Evolutionary conservation across 2,113 vertebrate species (phyloP), one percentile per base, ranked within the genome.

Genomic region (Morone chrysops): DNA sequence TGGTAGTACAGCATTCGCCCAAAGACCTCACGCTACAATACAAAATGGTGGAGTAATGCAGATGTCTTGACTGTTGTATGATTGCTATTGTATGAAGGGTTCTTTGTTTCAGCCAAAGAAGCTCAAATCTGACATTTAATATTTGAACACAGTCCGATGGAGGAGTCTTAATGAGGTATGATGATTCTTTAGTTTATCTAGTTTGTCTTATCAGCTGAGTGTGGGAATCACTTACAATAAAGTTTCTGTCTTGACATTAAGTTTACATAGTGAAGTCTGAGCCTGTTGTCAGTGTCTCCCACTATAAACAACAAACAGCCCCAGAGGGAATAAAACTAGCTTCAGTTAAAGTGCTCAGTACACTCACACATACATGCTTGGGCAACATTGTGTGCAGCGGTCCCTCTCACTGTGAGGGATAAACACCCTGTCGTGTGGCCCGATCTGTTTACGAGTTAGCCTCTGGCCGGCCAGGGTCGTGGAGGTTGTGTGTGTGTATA

Each of bases 361-460:
- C 51, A 62, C 36, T 70, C 66, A 70, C 72, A 43, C 62, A 43
- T 71, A 62, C 78, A 70, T 63, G 47, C 69, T 45, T 38, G 6
- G 50, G 70, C 70, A 45, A 74, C 73, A 17, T 59, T 11, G 47
- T 75, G 56, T 73, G 75, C 62, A 60, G 70, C 41, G 38, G 47
- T 66, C 70, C 48, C n/a, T 77, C 85, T 78, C 56, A n/a, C 86
- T 22, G 38, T 53, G 73, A 88, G 79, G 83, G 61, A 88, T 90
- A 87, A 93, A 92, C 89, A 90, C 70, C 62, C 63, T 14, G 81
- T 86, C 80, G 86, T 86, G 83, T 80, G 63, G 80, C 72, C 71
- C 17, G 65, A 75, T 83, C 81, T 90, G 88, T 91, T 90, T 90
- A 89, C 43, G 40, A 83, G 72, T 89, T 78, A 74, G 67, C 69